These are phyloP conservation scores for Betta splendens DNA, from an alignment of 2,797 vertebrate genomes.

Conservation along the genomic window DNA sequence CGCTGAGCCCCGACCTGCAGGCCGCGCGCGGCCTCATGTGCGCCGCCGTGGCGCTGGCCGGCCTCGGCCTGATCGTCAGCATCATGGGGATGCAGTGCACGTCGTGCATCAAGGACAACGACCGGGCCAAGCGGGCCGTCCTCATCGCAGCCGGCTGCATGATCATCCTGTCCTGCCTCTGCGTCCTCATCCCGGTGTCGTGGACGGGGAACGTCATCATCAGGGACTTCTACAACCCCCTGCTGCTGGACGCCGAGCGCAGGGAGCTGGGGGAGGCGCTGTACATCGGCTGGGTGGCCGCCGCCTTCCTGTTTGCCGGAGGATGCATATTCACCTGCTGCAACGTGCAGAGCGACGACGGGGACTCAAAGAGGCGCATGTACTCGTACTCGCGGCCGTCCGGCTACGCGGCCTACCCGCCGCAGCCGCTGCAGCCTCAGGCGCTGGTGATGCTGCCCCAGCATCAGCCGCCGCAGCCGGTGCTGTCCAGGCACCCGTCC, in stretches of 20 bases:
- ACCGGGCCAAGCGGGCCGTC: constrained; percentile 76
- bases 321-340: constrained; percentile 86
- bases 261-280: constrained; percentile 92
- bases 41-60: constrained; percentile 75
- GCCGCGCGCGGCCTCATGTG: constrained; percentile 92
- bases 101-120: constrained; percentile 72
- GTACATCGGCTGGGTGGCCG: constrained; percentile 90
- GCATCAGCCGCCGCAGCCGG: constrained; percentile 57
- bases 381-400: constrained; percentile 74
- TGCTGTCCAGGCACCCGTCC: constrained; percentile 72
- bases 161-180: constrained; percentile 82
- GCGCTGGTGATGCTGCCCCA: constrained; percentile 65
- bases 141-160: constrained; percentile 84
- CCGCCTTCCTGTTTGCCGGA: constrained; percentile 79
- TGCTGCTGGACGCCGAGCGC: constrained; percentile 82
- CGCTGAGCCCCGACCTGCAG: constrained; percentile 85
- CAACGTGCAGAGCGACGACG: constrained; percentile 60
- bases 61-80: constrained; percentile 82
- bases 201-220: constrained; percentile 89
- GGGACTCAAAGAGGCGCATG: constrained; percentile 54
- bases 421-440: constrained; percentile 70
- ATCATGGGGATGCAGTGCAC: constrained; percentile 85
- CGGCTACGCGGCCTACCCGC: constrained; percentile 71
- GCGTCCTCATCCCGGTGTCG: constrained; percentile 87
- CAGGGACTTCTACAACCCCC: constrained; percentile 88